Percentiles rank a stretch among this genome's conserved stretches.
Evolutionary conservation across 1,140 invertebrate species (phyloP).

Genomic region (Trachelipus rathkii): DNA sequence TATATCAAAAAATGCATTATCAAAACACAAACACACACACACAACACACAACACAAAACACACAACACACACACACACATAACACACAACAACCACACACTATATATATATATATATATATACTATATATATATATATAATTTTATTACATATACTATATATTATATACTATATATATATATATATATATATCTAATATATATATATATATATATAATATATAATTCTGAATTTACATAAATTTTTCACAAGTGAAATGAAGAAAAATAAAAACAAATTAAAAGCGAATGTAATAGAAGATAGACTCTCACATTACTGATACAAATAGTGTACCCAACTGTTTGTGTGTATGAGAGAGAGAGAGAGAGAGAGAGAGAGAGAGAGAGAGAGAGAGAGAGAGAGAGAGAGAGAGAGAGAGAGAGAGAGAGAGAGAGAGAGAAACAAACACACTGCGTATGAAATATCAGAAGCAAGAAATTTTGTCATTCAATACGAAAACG

Average conservation of each 20-base stretch:
- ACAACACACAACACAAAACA: no score
- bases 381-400: background rate
- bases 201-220: no score
- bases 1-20: no score
- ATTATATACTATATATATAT: no score
- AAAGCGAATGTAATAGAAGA: constrained; percentile 1
- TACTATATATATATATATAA: no score
- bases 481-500: background rate
- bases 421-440: background rate
- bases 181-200: no score
- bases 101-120: no score
- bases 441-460: background rate
- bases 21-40: no score
- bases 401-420: background rate
- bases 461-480: constrained; percentile 11
- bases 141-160: no score
- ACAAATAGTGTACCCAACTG: background rate
- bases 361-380: background rate
- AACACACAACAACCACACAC: no score
- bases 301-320: background rate
- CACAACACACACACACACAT: no score
- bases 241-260: background rate
- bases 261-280: background rate
- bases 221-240: no score
- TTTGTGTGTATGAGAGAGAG: background rate